Conservation (phyloP, 1,140 invertebrate species). For the Gryon sp. region DNA sequence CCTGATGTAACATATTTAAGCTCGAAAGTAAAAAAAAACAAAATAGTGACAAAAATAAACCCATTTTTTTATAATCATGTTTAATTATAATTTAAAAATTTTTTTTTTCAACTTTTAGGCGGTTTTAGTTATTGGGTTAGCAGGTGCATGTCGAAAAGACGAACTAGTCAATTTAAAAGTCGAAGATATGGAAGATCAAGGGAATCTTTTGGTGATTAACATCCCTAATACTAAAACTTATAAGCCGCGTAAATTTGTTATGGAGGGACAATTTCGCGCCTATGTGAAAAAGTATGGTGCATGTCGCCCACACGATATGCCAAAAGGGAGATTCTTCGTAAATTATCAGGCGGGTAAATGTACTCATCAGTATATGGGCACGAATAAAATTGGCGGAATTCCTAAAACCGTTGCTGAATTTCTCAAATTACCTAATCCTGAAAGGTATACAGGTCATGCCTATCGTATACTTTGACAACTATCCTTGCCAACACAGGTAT, state of each 20-base stretch:
- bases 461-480: neutral
- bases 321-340: neutral
- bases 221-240: constrained; percentile 41
- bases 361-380: constrained; percentile 1
- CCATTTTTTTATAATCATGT: neutral
- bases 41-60: too few relatives aligned
- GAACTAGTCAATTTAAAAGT: constrained; percentile 35
- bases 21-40: too few relatives aligned
- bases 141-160: constrained; percentile 43
- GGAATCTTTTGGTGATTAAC: constrained; percentile 11
- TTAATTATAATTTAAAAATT: neutral
- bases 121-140: constrained; percentile 42
- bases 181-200: constrained; percentile 33
- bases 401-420: neutral
- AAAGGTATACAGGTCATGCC: constrained; percentile 6
- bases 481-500: neutral
- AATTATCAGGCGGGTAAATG: neutral
- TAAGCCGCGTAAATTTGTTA: constrained; percentile 24
- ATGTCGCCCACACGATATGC: neutral
- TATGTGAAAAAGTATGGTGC: neutral
- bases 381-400: neutral
- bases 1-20: neutral
- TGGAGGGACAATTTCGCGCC: constrained; percentile 6
- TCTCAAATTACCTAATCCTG: neutral
- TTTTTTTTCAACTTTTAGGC: constrained; percentile 13